Evolutionary conservation across 2,888 invertebrate species (phyloP), one percentile per base, ranked within the genome.

Genomic region (Sphinx pinastri): DNA sequence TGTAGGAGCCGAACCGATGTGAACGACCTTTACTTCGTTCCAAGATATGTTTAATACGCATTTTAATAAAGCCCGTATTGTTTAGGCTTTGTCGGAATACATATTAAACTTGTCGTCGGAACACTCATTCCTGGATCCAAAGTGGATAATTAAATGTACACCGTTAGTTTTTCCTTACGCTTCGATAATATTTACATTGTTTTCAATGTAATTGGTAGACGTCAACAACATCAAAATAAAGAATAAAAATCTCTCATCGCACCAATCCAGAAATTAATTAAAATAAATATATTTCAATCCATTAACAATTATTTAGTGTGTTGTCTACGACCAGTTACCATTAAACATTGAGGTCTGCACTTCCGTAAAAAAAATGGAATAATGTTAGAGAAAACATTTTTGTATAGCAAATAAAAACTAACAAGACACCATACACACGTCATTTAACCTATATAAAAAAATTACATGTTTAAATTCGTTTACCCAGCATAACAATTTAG

Each of bases 11-110:
- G 79, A 79, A 78, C 74, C 80, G 82, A 84, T 88, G 92, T 93
- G 86, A 92, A 92, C 80, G 92, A 92, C 90, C 93, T 88, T 83
- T 77, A 80, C 79, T 85, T 81, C 83, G 83, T 88, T 86, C 85
- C 86, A 84, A 88, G 88, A 88, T 91, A 89, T 88, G 86, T 89
- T 91, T 88, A 89, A 89, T 90, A 90, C 86, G 87, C 87, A 92
- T 92, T 91, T 89, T 91, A 91, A 90, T 91, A 92, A 90, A 86
- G 84, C 86, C 84, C 80, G 87, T 88, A 91, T 82, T 88, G 90
- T 91, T 91, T 87, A 84, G 84, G 80, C 84, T 84, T 81, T 84
- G 83, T 81, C 82, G 84, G 89, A 88, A 90, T 91, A 89, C 80
- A 88, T 38, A 38, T 89, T 90, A 88, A 81, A 84, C 80, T 84